phyloP scores from a whole-genome alignment of 2,113 vertebrate genomes.

The Etia nguti region DNA sequence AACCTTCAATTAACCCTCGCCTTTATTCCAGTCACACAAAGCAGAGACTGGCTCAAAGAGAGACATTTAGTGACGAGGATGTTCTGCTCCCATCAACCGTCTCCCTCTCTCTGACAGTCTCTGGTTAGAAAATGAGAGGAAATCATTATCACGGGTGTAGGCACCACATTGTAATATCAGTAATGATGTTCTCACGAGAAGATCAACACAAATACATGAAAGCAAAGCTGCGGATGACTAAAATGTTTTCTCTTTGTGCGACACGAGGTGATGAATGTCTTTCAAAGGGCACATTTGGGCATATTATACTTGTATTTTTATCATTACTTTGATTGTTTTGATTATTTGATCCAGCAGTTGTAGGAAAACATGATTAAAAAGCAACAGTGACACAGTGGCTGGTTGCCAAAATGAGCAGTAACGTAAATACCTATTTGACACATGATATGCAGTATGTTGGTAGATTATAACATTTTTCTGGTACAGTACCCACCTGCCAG shows the following conservation, averaged over 20 bases:
- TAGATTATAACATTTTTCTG: not conserved
- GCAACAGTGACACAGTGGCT: not conserved
- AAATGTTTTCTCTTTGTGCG: slow-evolving; percentile 25
- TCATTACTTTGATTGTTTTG: not conserved
- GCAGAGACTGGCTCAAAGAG: slow-evolving; percentile 59
- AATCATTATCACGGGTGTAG: slow-evolving; percentile 56
- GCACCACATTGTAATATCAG: slow-evolving; percentile 47
- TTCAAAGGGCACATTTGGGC: not conserved
- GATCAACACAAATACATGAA: slow-evolving; percentile 35
- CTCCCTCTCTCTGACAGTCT: not conserved
- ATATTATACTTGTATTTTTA: not conserved
- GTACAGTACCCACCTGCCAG: slow-evolving; percentile 75
- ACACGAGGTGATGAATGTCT: not conserved
- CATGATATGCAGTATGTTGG: not conserved
- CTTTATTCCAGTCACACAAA: slow-evolving; percentile 69
- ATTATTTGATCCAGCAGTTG: not conserved
- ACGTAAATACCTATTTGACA: not conserved
- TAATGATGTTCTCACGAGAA: slow-evolving; percentile 48
- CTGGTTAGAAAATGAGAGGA: slow-evolving; percentile 43
- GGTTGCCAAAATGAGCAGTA: not conserved
- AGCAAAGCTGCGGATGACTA: not conserved
- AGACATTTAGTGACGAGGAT: slow-evolving; percentile 21
- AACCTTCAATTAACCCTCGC: slow-evolving; percentile 61
- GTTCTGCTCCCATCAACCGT: not conserved
- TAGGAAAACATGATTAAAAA: not conserved